Conservation (phyloP, 2,888 invertebrate species). For the Epistrophella euchroma region DNA sequence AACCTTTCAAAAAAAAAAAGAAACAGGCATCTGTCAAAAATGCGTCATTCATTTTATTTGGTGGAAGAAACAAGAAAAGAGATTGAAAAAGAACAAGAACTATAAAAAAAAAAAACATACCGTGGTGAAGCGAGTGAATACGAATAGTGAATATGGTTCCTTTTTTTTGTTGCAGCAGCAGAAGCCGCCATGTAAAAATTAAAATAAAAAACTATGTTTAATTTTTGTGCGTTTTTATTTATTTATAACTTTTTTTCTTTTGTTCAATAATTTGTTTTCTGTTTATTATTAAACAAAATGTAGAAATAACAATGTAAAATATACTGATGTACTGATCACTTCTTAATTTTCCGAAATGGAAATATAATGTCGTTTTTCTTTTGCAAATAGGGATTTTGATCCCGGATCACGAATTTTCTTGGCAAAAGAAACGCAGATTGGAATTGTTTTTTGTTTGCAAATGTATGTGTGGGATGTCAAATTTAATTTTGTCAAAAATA, state of each 20-base stretch:
- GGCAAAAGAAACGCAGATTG: too few relatives aligned
- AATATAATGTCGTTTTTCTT: too few relatives aligned
- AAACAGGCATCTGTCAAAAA: conserved; percentile 73
- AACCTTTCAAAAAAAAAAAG: conserved; percentile 40
- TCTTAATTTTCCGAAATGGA: conserved; percentile 13
- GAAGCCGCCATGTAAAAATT: conserved; percentile 59
- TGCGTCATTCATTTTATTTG: conserved; percentile 71
- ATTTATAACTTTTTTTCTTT: conserved; percentile 15
- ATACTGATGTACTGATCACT: not conserved
- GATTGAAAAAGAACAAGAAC: conserved; percentile 11
- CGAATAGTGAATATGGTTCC: conserved; percentile 12
- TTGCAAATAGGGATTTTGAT: too few relatives aligned
- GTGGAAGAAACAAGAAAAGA: conserved; percentile 11
- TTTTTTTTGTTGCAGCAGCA: conserved; percentile 14
- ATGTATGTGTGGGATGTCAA: too few relatives aligned
- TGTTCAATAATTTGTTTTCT: conserved; percentile 4
- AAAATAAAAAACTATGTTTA: conserved; percentile 20
- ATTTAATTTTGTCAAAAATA: too few relatives aligned
- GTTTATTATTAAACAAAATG: conserved; percentile 23
- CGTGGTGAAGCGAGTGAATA: conserved; percentile 27
- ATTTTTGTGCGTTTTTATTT: conserved; percentile 23
- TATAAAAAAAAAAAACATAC: conserved; percentile 34
- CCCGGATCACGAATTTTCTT: too few relatives aligned
- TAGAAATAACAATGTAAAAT: not conserved
- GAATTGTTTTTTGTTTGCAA: too few relatives aligned